Base-by-base conservation (phyloP, 2,888 invertebrate species). In the Coelopa pilipes region DNA sequence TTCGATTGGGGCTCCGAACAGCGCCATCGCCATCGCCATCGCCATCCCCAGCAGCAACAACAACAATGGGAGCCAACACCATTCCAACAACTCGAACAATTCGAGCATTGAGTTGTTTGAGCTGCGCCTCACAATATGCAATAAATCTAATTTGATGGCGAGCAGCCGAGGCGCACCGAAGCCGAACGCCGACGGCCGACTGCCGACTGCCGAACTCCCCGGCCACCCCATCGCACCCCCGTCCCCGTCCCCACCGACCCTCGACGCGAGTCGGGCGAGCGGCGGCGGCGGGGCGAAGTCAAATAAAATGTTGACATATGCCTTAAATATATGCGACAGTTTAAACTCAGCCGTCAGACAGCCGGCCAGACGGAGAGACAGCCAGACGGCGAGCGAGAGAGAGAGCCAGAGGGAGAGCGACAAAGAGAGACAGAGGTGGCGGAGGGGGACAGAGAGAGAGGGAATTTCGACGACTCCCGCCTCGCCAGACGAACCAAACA, bases 241-340 rank as follows among this genome's bases (percentile, higher is more conserved):
- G 7, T 34, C 34, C 4, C 34, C 34, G 7, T 4, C 2, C 34
- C 34, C 2, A 34, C 34, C 34, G 34, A 34, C 34, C 7, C 4
- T 34, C 13, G 65, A 13, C 4, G 66, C 17, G 19, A 12, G 11
- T n/a, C 7, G 34, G 19, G 19, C n/a, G n/a, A n/a, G n/a, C n/a
- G n/a, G n/a, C n/a, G n/a, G n/a, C 34, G n/a, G 12, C n/a, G 24
- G n/a, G 49, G 55, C 34, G 46, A 53, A 19, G 19, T 21, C 63
- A 53, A 71, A 71, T 71, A 71, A 65, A 71, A 71, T 65, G 71
- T 71, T 57, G 71, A 71, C 71, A 65, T 71, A 65, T 63, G 71
- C 46, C 65, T 71, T 55, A 45, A 63, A 63, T 71, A 49, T 55
- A 71, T 71, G 34, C 15, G 34, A 9, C 55, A 71, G 60, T 70